Evolutionary conservation across 2,113 vertebrate species (phyloP), one percentile per base, ranked within the genome.

Genomic region (Speoplatyrhinus poulsoni): DNA sequence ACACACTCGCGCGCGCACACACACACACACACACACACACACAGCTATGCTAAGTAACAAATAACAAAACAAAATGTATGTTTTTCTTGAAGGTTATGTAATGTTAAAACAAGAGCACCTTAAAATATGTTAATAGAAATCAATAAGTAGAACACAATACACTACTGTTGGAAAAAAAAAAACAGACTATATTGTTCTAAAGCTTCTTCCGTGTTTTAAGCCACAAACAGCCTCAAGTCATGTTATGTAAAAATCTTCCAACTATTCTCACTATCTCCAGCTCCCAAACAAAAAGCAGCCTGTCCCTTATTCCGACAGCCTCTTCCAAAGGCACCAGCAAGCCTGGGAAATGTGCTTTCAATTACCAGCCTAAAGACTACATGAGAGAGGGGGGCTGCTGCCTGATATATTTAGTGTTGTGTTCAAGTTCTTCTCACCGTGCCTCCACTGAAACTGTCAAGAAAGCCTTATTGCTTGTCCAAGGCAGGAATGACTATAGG

Each of bases 371-470:
- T 90, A 83, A 92, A 92, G 82, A 89, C 92, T 88, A 85, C 65
- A 76, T 81, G 75, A 88, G 72, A 80, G 75, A 85, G 77, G 64
- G 46, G 50, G 13, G 72, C 68, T 65, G 78, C 80, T 76, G 75
- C 84, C 92, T 95, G 94, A 96, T 97, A 96, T 96, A 96, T 95
- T 95, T 93, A 82, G 84, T 94, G 90, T 92, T 93, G 91, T 89
- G 83, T 87, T 93, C 84, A 93, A 94, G 93, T 95, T 95, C 95
- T 93, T 93, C 91, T 92, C 90, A 91, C 91, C 92, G 90, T 92
- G 90, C 92, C 94, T 93, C 92, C 90, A 92, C 82, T 75, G 87
- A 95, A 94, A 91, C 90, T 88, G 93, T 93, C 91, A 85, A 93
- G 92, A 93, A 93, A 95, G 91, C 92, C 95, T 94, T 94, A 93